Evolutionary conservation across 2,888 invertebrate species (phyloP).

Genomic region (Bellardia bayeri): DNA sequence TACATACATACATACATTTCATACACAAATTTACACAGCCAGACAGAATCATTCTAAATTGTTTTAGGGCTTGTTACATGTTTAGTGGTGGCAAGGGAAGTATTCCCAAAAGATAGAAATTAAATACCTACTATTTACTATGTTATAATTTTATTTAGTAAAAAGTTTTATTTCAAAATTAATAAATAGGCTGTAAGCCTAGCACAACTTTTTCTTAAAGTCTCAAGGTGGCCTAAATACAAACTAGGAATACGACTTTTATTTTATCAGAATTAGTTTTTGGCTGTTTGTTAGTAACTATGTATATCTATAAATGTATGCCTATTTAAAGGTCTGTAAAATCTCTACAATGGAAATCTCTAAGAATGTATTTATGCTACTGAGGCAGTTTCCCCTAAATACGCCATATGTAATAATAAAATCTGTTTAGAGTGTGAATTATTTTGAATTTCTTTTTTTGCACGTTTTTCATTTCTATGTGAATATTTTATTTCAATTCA

Average conservation of each 20-base stretch:
- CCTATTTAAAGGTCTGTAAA: no score
- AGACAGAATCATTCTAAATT: constrained; percentile 28
- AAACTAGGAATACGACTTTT: no score
- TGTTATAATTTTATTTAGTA: not conserved
- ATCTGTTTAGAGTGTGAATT: constrained; percentile 40
- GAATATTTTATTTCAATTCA: constrained; percentile 46
- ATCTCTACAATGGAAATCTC: no score
- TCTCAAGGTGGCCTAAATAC: no score
- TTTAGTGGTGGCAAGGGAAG: constrained; percentile 22
- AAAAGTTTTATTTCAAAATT: no score
- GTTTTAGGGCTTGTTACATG: constrained; percentile 50
- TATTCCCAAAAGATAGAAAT: not conserved
- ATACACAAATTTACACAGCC: not conserved
- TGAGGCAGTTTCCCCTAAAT: not conserved
- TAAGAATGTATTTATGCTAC: not conserved
- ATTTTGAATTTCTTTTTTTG: not conserved
- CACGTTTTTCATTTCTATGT: not conserved
- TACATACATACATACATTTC: no score
- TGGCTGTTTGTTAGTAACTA: no score
- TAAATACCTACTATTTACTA: no score
- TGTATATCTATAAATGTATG: no score
- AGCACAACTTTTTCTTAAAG: no score
- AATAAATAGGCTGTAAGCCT: no score
- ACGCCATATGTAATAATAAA: constrained; percentile 30
- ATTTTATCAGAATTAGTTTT: no score